phyloP scores from a whole-genome alignment of 2,888 invertebrate species.

The Aphrophora alni region DNA sequence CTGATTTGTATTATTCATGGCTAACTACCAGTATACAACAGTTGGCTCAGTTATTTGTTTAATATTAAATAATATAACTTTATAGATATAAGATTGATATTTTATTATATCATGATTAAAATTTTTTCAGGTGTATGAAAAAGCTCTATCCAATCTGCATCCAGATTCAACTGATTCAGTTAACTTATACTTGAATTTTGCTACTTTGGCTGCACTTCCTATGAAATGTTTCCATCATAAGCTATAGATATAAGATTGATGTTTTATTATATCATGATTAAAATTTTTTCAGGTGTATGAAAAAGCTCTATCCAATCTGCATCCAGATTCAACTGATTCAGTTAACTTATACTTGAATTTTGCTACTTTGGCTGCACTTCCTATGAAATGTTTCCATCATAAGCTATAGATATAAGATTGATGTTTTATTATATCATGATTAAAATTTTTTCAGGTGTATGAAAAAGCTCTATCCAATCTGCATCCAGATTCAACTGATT shows the following conservation, averaged over 20 bases:
- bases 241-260: no score
- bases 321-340: constrained; percentile 74
- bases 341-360: constrained; percentile 78
- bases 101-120: no score
- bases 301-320: constrained; percentile 68
- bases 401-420: no score
- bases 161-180: constrained; percentile 75
- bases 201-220: constrained; percentile 76
- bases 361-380: constrained; percentile 76
- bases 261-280: no score
- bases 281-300: constrained; percentile 64
- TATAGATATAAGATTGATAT: no score
- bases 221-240: constrained; percentile 81
- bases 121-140: no score
- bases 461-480: constrained; percentile 68
- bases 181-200: constrained; percentile 78
- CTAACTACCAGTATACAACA: no score
- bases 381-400: constrained; percentile 79
- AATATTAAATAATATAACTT: no score
- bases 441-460: constrained; percentile 64
- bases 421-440: no score
- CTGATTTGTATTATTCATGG: no score
- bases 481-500: constrained; percentile 74
- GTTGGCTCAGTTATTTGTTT: no score
- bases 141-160: constrained; percentile 66